phyloP scores from a whole-genome alignment of 92 coral and sea anemone species.

The Meandrina meandrites region DNA sequence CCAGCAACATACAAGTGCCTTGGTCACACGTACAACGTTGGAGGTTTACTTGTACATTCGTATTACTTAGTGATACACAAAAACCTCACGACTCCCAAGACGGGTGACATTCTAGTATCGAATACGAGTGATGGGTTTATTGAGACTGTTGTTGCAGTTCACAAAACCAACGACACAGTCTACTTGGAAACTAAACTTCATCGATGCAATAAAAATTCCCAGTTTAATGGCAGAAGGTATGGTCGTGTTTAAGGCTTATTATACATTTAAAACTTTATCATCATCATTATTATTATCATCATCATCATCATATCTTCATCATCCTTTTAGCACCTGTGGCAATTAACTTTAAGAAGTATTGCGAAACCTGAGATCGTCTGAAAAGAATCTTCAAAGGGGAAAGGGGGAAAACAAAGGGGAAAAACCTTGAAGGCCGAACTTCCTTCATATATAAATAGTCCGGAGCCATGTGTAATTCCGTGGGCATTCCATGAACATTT shows the following conservation, averaged over 20 bases:
- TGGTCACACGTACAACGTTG: conserved; percentile 49
- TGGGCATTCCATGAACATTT: no score
- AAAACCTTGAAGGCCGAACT: no score
- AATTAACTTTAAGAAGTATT: no score
- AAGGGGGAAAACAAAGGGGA: no score
- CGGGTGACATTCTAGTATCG: conserved; percentile 55
- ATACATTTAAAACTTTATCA: no score
- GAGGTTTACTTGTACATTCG: conserved; percentile 15
- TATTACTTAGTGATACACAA: conserved; percentile 44
- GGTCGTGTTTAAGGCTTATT: not conserved
- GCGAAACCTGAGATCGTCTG: no score
- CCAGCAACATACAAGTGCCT: conserved; percentile 40
- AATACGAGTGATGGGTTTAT: conserved; percentile 45
- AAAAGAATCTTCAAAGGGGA: no score
- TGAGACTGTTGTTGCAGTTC: conserved; percentile 33
- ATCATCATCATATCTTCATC: no score
- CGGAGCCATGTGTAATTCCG: no score
- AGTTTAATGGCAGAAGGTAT: conserved; percentile 7
- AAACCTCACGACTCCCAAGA: conserved; percentile 7
- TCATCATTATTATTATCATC: no score
- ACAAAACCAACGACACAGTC: conserved; percentile 17
- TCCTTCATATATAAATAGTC: no score
- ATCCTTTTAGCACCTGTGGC: no score
- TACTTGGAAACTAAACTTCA: conserved; percentile 47
- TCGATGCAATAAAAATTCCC: conserved; percentile 20